Base-by-base conservation (phyloP, 2,113 vertebrate species). In the Budorcas taxicolor region DNA sequence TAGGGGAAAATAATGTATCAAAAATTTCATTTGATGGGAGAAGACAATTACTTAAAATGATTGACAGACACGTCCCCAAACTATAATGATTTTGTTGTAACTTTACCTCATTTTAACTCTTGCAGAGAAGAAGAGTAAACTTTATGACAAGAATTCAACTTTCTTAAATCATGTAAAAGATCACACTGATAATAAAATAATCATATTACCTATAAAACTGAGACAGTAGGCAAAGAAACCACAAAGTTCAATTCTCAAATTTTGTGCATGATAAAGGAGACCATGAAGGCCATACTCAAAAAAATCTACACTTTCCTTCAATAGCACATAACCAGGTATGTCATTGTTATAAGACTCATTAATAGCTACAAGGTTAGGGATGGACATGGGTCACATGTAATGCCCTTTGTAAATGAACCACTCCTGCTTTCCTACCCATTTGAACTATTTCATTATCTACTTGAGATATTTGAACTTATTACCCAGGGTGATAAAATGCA, bases 321-420 rank as follows among this genome's bases (percentile, higher is more conserved):
- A 5, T 84, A 71, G 25, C 12, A 17, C 11, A 29, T 3, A 58
- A 1, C 58, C 29, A 33, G 9, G 21, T 31, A 19, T 19, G 3
- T 29, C 5, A 12, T 25, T 21, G 2, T 31, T 58, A 43, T n/a
- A 23, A 14, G 45, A 36, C 9, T 80, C 15, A 15, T n/a, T 27
- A n/a, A 27, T 36, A 33, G 29, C 15, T 33, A 3, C 11, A 15
- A 21, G 33, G 14, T 2, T 31, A 60, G 3, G 3, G 1, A 33
- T 11, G 7, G 53, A 62, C 33, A 14, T 14, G 58, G 27, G 50
- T 43, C 29, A 78, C 13, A 31, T 47, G 80, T 1, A 60, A 71
- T 5, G 16, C 13, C 50, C 4, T 27, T 43, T 10, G 3, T 43
- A 36, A n/a, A 50, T 43, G 31, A 1, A 45, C 1, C 40, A 31